Evolutionary conservation across 2,113 vertebrate species (phyloP).

Genomic region (Trogon melanurus): DNA sequence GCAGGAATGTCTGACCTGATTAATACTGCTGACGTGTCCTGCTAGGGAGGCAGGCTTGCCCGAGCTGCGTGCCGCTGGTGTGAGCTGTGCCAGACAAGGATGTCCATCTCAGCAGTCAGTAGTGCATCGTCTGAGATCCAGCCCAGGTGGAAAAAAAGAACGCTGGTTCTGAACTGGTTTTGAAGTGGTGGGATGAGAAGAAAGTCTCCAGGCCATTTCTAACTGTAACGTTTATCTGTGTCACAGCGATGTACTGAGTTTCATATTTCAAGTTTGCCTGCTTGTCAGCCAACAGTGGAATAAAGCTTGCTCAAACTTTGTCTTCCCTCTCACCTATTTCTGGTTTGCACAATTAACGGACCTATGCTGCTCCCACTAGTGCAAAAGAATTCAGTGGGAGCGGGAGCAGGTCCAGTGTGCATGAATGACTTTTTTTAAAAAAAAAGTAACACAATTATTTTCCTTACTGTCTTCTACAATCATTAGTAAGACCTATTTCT

Average conservation of each 20-base stretch:
- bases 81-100: background rate
- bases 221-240: background rate
- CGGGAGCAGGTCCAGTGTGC: background rate
- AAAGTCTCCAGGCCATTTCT: background rate
- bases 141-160: background rate
- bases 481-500: background rate
- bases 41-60: background rate
- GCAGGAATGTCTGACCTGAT: background rate
- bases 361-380: background rate
- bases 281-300: background rate
- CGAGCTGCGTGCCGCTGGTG: accelerated
- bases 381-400: background rate
- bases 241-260: background rate
- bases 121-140: background rate
- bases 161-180: background rate
- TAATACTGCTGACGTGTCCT: background rate
- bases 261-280: background rate
- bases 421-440: background rate
- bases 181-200: background rate
- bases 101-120: no score
- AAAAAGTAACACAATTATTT: background rate
- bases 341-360: background rate
- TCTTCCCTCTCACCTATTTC: background rate
- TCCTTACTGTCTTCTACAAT: background rate
- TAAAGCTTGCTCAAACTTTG: background rate